A percentile compares a stretch with the other conserved stretches of the same genome.
Conservation (phyloP, 2,113 vertebrate species). For the Ctenomys sociabilis region DNA sequence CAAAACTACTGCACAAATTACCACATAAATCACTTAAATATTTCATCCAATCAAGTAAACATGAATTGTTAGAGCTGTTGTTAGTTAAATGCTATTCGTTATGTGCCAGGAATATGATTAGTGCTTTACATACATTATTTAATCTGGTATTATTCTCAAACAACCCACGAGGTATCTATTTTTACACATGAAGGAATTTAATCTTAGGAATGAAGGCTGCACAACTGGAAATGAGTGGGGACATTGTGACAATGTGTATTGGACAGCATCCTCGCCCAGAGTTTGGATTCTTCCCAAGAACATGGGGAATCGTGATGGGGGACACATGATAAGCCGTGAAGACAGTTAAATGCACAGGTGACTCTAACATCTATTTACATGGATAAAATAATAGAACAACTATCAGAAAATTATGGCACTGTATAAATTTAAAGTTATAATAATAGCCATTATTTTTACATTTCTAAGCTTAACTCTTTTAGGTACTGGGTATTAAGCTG, state of each 20-base stretch:
- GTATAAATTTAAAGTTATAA: not conserved
- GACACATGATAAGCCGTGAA: not conserved
- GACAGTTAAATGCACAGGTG: not conserved
- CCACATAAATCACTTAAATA: not conserved
- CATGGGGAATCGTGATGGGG: not conserved
- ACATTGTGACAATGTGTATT: not conserved
- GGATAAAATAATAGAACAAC: not conserved
- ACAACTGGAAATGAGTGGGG: not conserved
- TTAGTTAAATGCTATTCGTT: constrained; percentile 26
- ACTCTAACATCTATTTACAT: not conserved
- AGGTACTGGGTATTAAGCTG: not conserved
- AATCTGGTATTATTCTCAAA: constrained; percentile 27
- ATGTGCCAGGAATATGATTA: not conserved
- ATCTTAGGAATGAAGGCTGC: not conserved
- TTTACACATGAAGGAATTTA: constrained; percentile 31
- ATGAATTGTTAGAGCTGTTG: not conserved
- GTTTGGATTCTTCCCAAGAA: not conserved
- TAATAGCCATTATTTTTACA: not conserved
- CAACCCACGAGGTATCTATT: not conserved
- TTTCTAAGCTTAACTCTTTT: not conserved
- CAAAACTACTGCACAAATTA: not conserved
- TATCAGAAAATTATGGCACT: not conserved
- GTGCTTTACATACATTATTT: not conserved
- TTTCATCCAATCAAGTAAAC: constrained; percentile 12
- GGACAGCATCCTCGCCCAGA: not conserved